Conservation (phyloP, 2,113 vertebrate genomes). For the Oncorhynchus gorbuscha region DNA sequence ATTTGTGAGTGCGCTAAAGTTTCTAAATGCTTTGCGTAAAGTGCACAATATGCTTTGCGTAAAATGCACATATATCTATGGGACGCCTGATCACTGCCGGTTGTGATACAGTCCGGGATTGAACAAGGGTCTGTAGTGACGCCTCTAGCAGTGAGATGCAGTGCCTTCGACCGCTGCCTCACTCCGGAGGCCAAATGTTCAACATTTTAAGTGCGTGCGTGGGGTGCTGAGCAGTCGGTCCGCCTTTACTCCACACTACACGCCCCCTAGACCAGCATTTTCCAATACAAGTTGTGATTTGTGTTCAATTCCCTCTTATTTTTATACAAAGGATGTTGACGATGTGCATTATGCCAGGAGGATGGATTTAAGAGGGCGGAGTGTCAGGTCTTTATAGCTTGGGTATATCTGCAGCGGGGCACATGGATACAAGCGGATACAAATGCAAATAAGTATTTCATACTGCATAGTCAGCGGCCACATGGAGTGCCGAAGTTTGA, state of each 20-base stretch:
- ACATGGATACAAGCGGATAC: background rate
- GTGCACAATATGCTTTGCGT: too few species aligned
- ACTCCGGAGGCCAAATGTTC: too few species aligned
- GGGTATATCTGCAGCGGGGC: background rate
- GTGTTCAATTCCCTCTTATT: background rate
- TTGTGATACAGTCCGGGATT: too few species aligned
- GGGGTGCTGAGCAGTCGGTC: background rate
- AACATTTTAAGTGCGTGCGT: background rate
- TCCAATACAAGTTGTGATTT: conserved; percentile 12
- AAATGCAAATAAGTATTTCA: background rate
- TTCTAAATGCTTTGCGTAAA: too few species aligned
- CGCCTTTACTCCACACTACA: background rate
- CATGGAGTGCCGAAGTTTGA: background rate
- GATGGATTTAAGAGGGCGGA: conserved; percentile 6
- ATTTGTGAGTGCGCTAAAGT: too few species aligned
- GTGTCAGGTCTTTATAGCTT: background rate
- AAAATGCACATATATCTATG: too few species aligned
- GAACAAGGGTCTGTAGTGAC: too few species aligned
- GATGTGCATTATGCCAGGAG: background rate
- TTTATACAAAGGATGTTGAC: background rate
- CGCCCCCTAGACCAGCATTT: conserved; percentile 8
- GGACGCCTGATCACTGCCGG: too few species aligned
- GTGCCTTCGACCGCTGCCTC: too few species aligned
- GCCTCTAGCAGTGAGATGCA: too few species aligned
- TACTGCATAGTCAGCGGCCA: background rate